A percentile compares a stretch with the other conserved stretches of the same genome.
These are phyloP conservation scores for Ctenoplectra terminalis DNA, from an alignment of 1,140 invertebrate genomes.

Conservation along the genomic window DNA sequence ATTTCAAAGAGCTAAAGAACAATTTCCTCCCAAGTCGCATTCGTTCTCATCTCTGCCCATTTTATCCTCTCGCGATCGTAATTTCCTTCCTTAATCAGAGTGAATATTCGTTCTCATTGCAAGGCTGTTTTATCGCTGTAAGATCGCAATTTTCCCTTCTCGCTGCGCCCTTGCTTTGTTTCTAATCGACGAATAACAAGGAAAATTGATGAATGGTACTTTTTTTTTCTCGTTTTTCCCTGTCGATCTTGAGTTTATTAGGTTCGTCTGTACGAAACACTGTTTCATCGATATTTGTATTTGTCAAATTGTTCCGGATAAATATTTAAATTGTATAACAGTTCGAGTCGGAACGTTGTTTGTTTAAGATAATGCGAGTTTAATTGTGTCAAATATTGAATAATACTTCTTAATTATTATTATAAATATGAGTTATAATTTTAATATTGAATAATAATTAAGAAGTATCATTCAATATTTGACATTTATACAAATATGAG, in stretches of 20 bases:
- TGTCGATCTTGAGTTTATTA: background rate
- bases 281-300: no score
- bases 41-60: constrained; percentile 16
- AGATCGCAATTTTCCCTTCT: constrained; percentile 14
- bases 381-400: no score
- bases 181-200: constrained; percentile 33
- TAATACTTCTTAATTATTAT: no score
- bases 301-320: no score
- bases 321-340: no score
- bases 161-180: background rate
- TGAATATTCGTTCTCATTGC: constrained; percentile 41
- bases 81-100: constrained; percentile 43
- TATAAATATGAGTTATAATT: no score
- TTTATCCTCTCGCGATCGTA: constrained; percentile 40
- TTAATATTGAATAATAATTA: no score
- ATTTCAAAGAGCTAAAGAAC: constrained; percentile 13
- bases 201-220: background rate
- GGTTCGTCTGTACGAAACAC: no score
- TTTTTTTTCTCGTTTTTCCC: background rate
- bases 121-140: constrained; percentile 1
- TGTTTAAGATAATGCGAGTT: no score
- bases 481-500: no score
- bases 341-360: no score
- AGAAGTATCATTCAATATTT: no score
- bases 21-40: constrained; percentile 29